phyloP scores from a whole-genome alignment of 2,888 invertebrate genomes.

The Drosophila kambysellisi region DNA sequence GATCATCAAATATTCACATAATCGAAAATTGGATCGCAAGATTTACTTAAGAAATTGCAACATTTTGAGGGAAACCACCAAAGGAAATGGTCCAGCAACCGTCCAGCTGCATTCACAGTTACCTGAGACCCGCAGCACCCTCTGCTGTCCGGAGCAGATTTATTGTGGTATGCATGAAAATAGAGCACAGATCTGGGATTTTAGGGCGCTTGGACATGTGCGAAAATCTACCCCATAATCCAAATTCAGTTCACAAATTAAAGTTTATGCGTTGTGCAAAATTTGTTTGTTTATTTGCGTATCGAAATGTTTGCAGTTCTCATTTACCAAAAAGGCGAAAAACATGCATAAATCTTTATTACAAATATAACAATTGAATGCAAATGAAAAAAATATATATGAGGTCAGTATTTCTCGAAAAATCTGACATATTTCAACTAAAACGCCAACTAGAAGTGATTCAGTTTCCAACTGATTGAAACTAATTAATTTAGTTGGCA shows the following conservation, averaged over 20 bases:
- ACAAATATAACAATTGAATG: constrained; percentile 24
- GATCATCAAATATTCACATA: constrained; percentile 70
- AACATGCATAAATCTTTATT: constrained; percentile 63
- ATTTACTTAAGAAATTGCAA: constrained; percentile 30
- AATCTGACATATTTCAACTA: not conserved
- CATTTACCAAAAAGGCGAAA: constrained; percentile 33
- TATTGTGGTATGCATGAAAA: constrained; percentile 34
- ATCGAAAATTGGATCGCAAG: constrained; percentile 29
- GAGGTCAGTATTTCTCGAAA: not conserved
- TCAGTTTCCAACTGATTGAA: not conserved
- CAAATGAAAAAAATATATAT: not conserved
- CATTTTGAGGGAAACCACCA: constrained; percentile 44
- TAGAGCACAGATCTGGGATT: constrained; percentile 47
- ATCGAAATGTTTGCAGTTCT: constrained; percentile 64
- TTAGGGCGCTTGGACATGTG: constrained; percentile 56
- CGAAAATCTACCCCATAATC: constrained; percentile 77
- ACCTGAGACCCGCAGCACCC: constrained; percentile 49
- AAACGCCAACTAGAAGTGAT: not conserved
- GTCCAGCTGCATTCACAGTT: constrained; percentile 61
- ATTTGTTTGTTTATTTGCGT: constrained; percentile 67
- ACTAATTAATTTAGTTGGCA: constrained; percentile 33
- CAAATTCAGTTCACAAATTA: constrained; percentile 54
- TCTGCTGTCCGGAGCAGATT: constrained; percentile 39
- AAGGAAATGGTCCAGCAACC: constrained; percentile 18
- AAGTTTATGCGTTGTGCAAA: constrained; percentile 41